These are phyloP conservation scores for Lytechinus pictus DNA, from an alignment of 35 echinoderm and acorn worm genomes.

Conservation along the genomic window DNA sequence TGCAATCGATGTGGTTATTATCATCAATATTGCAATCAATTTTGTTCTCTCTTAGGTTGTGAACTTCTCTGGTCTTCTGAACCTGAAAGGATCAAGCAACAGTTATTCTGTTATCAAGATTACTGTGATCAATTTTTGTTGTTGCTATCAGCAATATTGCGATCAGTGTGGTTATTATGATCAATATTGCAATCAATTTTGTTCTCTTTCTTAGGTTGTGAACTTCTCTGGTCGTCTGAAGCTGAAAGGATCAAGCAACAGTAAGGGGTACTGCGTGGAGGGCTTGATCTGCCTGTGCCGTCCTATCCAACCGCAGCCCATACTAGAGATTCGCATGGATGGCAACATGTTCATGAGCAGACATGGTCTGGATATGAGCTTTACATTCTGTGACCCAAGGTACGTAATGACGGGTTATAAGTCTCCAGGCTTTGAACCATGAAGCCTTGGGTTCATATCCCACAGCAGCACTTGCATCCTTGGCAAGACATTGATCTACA, in stretches of 20 bases:
- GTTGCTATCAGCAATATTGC: too few species aligned
- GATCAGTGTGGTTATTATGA: too few species aligned
- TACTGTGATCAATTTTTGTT: too few species aligned
- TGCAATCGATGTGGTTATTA: too few species aligned
- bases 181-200: background rate
- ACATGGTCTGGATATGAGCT: constrained; percentile 97
- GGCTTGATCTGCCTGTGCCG: constrained; percentile 92
- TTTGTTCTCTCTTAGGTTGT: constrained; percentile 67
- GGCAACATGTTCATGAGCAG: constrained; percentile 99
- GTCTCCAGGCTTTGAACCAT: background rate
- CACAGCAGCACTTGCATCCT: too few species aligned
- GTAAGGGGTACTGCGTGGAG: constrained; percentile 89
- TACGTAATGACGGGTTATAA: constrained; percentile 32
- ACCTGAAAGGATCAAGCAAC: constrained; percentile 82
- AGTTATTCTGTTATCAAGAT: too few species aligned
- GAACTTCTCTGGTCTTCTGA: constrained; percentile 90
- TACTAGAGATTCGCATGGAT: constrained; percentile 95
- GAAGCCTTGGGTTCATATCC: too few species aligned
- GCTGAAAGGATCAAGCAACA: constrained; percentile 81
- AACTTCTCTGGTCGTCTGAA: constrained; percentile 94
- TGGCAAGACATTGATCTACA: too few species aligned
- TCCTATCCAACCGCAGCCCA: constrained; percentile 88
- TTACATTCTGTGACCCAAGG: constrained; percentile 99
- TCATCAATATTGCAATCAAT: background rate
- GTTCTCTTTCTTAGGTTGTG: constrained; percentile 67